These are phyloP conservation scores for Periplaneta americana DNA, from an alignment of 1,140 invertebrate genomes.

Conservation along the genomic window DNA sequence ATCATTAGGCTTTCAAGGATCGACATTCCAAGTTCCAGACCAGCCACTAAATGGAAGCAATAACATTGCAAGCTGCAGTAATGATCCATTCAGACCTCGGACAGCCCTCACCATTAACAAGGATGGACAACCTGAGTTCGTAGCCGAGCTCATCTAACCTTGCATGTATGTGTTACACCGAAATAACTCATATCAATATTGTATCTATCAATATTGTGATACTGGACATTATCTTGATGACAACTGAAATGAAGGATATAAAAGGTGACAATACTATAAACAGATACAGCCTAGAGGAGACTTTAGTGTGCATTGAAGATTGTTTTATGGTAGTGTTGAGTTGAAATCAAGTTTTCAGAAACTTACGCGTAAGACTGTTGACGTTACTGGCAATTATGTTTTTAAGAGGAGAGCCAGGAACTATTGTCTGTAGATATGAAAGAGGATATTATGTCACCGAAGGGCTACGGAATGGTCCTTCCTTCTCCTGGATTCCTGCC, in stretches of 20 bases:
- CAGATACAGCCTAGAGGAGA: neutral
- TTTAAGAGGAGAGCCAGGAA: neutral
- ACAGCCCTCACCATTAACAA: conserved; percentile 45
- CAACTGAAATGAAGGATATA: neutral
- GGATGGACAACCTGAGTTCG: conserved; percentile 60
- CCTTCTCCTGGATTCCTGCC: neutral
- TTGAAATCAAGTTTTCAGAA: neutral
- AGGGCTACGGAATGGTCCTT: too few species aligned
- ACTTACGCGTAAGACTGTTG: neutral
- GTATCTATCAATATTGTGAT: neutral
- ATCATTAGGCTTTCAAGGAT: conserved; percentile 60
- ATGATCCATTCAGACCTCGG: conserved; percentile 28
- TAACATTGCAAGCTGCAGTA: neutral
- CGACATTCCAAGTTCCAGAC: conserved; percentile 62
- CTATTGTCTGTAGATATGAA: neutral
- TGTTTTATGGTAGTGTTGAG: neutral
- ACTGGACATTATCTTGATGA: neutral
- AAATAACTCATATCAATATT: neutral
- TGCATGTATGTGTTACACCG: neutral
- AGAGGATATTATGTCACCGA: neutral
- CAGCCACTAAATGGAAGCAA: conserved; percentile 26
- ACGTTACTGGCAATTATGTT: neutral
- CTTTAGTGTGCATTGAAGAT: neutral
- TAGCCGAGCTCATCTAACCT: conserved; percentile 55
- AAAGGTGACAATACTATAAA: neutral